Conservation (phyloP, 2,113 vertebrate genomes). For the Asarcornis scutulata region DNA sequence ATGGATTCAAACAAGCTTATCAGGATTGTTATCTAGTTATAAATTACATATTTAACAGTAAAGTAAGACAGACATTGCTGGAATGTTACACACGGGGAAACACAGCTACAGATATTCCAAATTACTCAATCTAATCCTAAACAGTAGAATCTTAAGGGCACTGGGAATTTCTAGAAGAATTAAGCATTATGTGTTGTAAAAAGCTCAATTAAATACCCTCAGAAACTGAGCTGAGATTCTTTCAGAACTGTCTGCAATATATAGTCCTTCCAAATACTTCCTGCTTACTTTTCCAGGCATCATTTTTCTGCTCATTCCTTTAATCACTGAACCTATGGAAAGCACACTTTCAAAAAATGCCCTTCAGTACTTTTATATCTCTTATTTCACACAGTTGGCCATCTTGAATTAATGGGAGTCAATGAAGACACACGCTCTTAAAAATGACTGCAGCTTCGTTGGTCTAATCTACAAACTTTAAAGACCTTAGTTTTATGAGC, state of each 20-base stretch:
- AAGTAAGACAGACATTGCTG: constrained; percentile 69
- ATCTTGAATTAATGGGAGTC: constrained; percentile 53
- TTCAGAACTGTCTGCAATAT: constrained; percentile 25
- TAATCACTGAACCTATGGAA: constrained; percentile 35
- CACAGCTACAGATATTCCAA: constrained; percentile 61
- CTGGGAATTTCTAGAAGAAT: constrained; percentile 62
- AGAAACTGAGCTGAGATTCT: constrained; percentile 27
- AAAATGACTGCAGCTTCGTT: not conserved
- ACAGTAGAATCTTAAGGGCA: constrained; percentile 50
- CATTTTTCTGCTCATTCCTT: constrained; percentile 5
- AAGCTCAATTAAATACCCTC: constrained; percentile 42
- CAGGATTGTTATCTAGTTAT: constrained; percentile 75
- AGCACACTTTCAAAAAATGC: not conserved
- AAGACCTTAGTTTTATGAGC: constrained; percentile 58
- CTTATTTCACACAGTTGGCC: constrained; percentile 7
- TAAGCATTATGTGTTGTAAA: constrained; percentile 41
- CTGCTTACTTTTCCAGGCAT: constrained; percentile 20
- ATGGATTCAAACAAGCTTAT: constrained; percentile 74
- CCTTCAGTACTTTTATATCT: not conserved
- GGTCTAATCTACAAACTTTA: constrained; percentile 62
- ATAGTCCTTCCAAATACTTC: not conserved
- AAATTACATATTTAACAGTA: constrained; percentile 75
- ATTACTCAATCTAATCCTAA: constrained; percentile 63
- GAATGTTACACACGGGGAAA: constrained; percentile 65
- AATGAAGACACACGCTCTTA: constrained; percentile 25